A percentile compares a stretch with the other conserved stretches of the same genome.
Conservation (phyloP, 2,113 vertebrate species). For the Entelurus aequoreus region DNA sequence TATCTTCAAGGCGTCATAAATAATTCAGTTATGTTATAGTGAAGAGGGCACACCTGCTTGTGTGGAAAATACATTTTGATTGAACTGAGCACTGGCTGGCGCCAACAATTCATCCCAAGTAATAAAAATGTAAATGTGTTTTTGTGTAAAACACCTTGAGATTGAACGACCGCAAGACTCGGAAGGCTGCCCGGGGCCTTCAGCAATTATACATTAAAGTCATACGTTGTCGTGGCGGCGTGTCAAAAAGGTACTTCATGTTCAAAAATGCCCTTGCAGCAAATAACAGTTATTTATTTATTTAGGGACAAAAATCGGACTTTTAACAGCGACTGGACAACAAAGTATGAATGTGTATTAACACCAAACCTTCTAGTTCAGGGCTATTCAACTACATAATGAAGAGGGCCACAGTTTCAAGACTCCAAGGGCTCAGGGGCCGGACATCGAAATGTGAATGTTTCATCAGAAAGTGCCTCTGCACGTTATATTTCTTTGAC, state of each 20-base stretch:
- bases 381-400: too few relatives aligned
- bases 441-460: too few relatives aligned
- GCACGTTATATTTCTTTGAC: too few relatives aligned
- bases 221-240: neutral
- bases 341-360: too few relatives aligned
- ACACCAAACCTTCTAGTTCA: too few relatives aligned
- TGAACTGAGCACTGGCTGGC: constrained; percentile 12
- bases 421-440: too few relatives aligned
- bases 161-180: constrained; percentile 16
- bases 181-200: constrained; percentile 4
- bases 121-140: constrained; percentile 46
- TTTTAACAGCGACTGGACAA: too few relatives aligned
- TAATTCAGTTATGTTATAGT: constrained; percentile 8
- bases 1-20: constrained; percentile 25
- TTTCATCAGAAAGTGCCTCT: too few relatives aligned
- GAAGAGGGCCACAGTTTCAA: too few relatives aligned
- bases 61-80: constrained; percentile 24
- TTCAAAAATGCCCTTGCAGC: constrained; percentile 17
- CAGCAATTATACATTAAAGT: constrained; percentile 10
- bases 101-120: constrained; percentile 35
- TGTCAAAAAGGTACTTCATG: neutral
- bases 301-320: neutral
- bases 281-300: constrained; percentile 30
- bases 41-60: neutral
- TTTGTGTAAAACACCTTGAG: constrained; percentile 28